Base-by-base conservation (phyloP, 2,888 invertebrate genomes). In the Pasiphila rectangulata region DNA sequence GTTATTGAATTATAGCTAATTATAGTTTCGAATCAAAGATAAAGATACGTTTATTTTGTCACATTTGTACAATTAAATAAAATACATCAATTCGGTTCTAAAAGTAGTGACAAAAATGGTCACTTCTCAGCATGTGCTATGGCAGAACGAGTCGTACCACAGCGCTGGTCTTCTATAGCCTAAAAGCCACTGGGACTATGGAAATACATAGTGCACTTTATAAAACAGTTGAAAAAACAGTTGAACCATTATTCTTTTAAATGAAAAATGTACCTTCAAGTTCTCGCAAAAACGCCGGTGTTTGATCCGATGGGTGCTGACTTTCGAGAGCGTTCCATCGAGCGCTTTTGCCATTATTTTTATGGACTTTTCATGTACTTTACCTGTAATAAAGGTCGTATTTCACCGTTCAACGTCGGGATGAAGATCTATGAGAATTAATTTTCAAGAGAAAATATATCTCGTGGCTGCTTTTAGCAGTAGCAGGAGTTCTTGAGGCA, bases 321-420 rank as follows among this genome's bases (percentile, higher is more conserved):
- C 51, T 57, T 61, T 57, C 41, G 49, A 56, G 59, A 59, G 51
- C 51, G 36, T 38, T 49, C 52, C 36, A 52, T 45, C 52, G 46
- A 17, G 51, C 51, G 54, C 46, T 56, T 42, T 46, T 40, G 51
- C 57, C 64, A 64, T 69, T 72, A 68, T 59, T 64, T 74, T 75
- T 73, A 75, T 70, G 62, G 68, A 53, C 62, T 74, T 77, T 72
- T 63, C 69, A 64, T 74, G 71, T 79, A 69, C 61, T 61, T 59
- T 57, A 37, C 61, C 23, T 53, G 56, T 56, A 55, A 63, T 59
- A 59, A 61, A 64, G 59, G 54, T 60, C 64, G 61, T 72, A 67
- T 69, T 69, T 73, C 68, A 67, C 59, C 62, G 64, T 72, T 67
- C 61, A 56, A 56, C 32, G 32, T 32, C 58, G 54, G 62, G 63